phyloP scores from a whole-genome alignment of 2,888 invertebrate genomes.

The Schizotus pectinicornis region DNA sequence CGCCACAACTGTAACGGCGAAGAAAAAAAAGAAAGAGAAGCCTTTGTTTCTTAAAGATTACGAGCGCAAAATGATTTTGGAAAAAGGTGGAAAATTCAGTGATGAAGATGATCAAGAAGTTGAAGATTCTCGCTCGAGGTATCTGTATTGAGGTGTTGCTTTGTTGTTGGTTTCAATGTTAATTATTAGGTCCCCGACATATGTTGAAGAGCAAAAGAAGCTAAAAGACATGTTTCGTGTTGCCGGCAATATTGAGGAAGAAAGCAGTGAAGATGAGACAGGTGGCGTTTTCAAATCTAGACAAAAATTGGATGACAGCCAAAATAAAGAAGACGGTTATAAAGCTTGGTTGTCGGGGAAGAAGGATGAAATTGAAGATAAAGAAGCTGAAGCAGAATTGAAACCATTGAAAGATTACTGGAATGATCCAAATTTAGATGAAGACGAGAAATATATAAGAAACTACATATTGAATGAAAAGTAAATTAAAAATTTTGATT shows the following conservation, averaged over 20 bases:
- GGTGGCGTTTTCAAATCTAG: slow-evolving; percentile 64
- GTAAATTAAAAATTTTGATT: slow-evolving; percentile 46
- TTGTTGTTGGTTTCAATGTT: slow-evolving; percentile 16
- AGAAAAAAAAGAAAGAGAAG: slow-evolving; percentile 54
- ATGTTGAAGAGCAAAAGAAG: slow-evolving; percentile 71
- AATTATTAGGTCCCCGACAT: slow-evolving; percentile 61
- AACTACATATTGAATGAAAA: slow-evolving; percentile 92
- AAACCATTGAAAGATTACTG: slow-evolving; percentile 83
- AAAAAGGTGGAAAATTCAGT: slow-evolving; percentile 30
- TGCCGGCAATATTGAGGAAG: slow-evolving; percentile 58
- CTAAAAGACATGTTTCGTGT: slow-evolving; percentile 70
- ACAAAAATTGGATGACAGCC: slow-evolving; percentile 62
- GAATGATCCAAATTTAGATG: slow-evolving; percentile 81
- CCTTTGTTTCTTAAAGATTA: slow-evolving; percentile 78
- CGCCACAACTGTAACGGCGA: slow-evolving; percentile 4
- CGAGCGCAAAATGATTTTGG: slow-evolving; percentile 74
- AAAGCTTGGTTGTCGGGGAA: slow-evolving; percentile 84
- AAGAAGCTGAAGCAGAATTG: slow-evolving; percentile 67
- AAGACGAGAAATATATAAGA: slow-evolving; percentile 86
- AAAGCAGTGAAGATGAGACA: slow-evolving; percentile 61
- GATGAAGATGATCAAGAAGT: slow-evolving; percentile 9
- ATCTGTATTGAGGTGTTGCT: slow-evolving; percentile 4
- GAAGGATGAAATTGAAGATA: slow-evolving; percentile 65
- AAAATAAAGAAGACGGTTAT: slow-evolving; percentile 66
- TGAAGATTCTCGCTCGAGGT: too few relatives aligned